Percentiles rank a stretch among this genome's conserved stretches.
These are phyloP conservation scores for Alaudala cheleensis DNA, from an alignment of 2,113 vertebrate species.

Conservation along the genomic window DNA sequence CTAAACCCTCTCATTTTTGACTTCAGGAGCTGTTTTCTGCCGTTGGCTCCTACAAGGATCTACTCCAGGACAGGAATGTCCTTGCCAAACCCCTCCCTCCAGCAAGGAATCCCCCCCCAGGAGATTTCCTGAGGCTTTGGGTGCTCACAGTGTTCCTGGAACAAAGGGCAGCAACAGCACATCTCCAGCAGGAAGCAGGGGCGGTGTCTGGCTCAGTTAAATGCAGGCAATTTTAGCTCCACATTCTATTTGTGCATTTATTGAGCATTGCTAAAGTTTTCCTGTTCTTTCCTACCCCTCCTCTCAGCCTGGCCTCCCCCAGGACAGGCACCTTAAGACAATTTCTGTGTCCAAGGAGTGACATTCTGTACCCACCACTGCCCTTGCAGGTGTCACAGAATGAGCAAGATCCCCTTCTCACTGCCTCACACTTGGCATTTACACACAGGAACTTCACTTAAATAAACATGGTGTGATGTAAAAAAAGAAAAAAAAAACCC, in stretches of 20 bases:
- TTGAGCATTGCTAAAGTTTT: background rate
- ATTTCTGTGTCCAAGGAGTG: background rate
- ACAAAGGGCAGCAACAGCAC: background rate
- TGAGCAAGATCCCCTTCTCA: background rate
- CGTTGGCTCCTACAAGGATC: background rate
- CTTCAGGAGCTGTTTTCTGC: background rate
- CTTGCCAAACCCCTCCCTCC: background rate
- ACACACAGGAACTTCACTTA: background rate
- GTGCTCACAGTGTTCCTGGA: background rate
- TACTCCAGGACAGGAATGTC: accelerated
- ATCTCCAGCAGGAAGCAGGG: background rate
- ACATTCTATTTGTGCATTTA: background rate
- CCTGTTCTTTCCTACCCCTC: background rate
- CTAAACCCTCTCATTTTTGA: background rate
- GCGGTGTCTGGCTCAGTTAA: accelerated
- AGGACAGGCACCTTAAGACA: background rate
- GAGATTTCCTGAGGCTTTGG: background rate
- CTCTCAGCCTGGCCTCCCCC: background rate
- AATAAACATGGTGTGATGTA: background rate
- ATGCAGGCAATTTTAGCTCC: background rate
- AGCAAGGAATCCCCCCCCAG: background rate
- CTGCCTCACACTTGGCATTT: background rate
- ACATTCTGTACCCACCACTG: background rate
- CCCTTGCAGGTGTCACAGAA: accelerated
- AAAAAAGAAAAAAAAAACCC: background rate